Percentiles rank a stretch among this genome's conserved stretches.
Conservation (phyloP, 2,888 invertebrate species). For the Erebia palarica region DNA sequence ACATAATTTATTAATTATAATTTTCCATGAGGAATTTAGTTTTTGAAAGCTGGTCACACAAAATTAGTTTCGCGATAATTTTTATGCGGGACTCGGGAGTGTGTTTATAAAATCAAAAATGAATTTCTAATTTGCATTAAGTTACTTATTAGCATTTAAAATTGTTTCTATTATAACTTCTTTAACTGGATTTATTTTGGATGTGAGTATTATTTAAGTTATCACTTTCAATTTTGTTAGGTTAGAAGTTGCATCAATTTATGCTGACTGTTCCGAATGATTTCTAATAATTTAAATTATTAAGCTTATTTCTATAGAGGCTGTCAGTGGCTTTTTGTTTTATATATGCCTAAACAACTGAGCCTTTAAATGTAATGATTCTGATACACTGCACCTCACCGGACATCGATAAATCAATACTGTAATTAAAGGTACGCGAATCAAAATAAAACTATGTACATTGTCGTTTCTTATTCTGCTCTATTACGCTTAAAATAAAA, state of each 20-base stretch:
- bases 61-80: conserved; percentile 38
- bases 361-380: conserved; percentile 37
- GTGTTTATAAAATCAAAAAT: conserved; percentile 29
- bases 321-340: conserved; percentile 73
- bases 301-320: conserved; percentile 72
- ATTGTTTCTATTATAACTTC: conserved; percentile 36
- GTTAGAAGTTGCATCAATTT: conserved; percentile 75
- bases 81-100: conserved; percentile 26
- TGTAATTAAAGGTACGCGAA: conserved; percentile 29
- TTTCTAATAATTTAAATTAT: conserved; percentile 60
- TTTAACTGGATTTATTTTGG: conserved; percentile 41
- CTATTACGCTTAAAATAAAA: not conserved
- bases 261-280: conserved; percentile 71
- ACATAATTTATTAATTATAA: too few species aligned
- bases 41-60: conserved; percentile 18
- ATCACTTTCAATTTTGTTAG: conserved; percentile 57
- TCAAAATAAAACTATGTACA: conserved; percentile 17
- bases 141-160: conserved; percentile 22
- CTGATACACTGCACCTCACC: conserved; percentile 39
- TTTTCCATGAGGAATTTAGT: not conserved
- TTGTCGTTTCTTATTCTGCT: conserved; percentile 2
- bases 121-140: conserved; percentile 21
- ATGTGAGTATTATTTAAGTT: conserved; percentile 62
- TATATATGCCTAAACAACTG: conserved; percentile 47
- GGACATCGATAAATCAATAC: conserved; percentile 43